These are phyloP conservation scores for Tiliacea aurago DNA, from an alignment of 2,888 invertebrate genomes.

Conservation along the genomic window DNA sequence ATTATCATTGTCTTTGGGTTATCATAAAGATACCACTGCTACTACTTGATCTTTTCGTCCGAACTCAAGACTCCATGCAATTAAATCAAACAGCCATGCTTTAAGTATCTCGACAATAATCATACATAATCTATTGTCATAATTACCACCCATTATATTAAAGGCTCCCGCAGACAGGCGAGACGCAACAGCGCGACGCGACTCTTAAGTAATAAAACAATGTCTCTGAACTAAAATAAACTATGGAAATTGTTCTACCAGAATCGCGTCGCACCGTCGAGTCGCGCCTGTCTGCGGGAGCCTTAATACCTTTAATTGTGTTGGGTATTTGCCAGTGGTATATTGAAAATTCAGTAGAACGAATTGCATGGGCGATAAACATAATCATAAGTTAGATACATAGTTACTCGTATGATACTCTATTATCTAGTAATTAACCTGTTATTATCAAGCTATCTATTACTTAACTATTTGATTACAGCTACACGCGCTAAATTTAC, in stretches of 20 bases:
- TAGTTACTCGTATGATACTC: background rate
- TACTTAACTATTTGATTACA: background rate
- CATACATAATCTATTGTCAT: background rate
- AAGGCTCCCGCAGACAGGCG: background rate
- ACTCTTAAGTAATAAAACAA: too few relatives aligned
- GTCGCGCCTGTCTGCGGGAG: too few relatives aligned
- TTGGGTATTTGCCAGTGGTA: slow-evolving; percentile 5
- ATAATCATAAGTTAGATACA: slow-evolving; percentile 32
- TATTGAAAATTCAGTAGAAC: slow-evolving; percentile 15
- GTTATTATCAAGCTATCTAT: slow-evolving; percentile 3
- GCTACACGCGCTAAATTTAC: background rate
- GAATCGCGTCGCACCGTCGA: too few relatives aligned
- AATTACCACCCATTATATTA: slow-evolving; percentile 6
- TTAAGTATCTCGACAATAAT: background rate
- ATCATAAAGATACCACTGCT: background rate
- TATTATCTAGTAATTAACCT: slow-evolving; percentile 11
- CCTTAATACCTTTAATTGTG: slow-evolving; percentile 22
- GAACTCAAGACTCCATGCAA: background rate
- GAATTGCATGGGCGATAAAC: slow-evolving; percentile 26
- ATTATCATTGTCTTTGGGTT: too few relatives aligned
- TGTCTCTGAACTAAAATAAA: too few relatives aligned
- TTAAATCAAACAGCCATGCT: background rate
- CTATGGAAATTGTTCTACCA: too few relatives aligned
- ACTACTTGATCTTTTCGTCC: background rate
- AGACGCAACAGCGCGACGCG: too few relatives aligned